phyloP scores from a whole-genome alignment of 2,113 vertebrate genomes.

The Zootoca vivipara region DNA sequence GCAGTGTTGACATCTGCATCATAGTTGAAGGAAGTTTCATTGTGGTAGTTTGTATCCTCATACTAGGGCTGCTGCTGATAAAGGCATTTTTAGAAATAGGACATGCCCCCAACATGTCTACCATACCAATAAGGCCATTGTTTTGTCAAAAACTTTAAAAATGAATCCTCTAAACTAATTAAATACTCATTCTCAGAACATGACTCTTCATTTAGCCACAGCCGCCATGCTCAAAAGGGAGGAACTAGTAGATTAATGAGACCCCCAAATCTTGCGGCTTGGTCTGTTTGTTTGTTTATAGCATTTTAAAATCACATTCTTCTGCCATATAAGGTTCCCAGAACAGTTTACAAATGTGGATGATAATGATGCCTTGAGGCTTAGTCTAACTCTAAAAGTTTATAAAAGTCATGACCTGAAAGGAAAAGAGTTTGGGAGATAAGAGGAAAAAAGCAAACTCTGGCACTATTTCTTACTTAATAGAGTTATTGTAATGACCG shows the following conservation, averaged over 20 bases:
- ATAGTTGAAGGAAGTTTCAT: neutral
- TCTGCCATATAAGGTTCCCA: too few relatives aligned
- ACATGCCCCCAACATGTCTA: rapidly evolving
- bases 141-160: neutral
- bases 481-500: too few relatives aligned
- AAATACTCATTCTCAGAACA: neutral
- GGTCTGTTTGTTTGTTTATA: too few relatives aligned
- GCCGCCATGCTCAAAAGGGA: neutral
- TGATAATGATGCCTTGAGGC: too few relatives aligned
- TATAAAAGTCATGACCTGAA: too few relatives aligned
- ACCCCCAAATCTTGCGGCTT: neutral
- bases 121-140: neutral
- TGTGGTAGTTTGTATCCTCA: conserved; percentile 5
- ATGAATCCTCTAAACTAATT: neutral
- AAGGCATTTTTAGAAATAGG: neutral
- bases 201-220: neutral
- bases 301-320: too few relatives aligned
- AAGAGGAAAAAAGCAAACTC: too few relatives aligned
- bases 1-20: neutral
- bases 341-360: too few relatives aligned
- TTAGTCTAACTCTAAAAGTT: too few relatives aligned
- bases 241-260: neutral
- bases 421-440: too few relatives aligned
- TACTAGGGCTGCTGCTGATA: neutral
- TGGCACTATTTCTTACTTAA: too few relatives aligned